Evolutionary conservation across 2,888 invertebrate species (phyloP).

Genomic region (Cryptocheilus praepositus): DNA sequence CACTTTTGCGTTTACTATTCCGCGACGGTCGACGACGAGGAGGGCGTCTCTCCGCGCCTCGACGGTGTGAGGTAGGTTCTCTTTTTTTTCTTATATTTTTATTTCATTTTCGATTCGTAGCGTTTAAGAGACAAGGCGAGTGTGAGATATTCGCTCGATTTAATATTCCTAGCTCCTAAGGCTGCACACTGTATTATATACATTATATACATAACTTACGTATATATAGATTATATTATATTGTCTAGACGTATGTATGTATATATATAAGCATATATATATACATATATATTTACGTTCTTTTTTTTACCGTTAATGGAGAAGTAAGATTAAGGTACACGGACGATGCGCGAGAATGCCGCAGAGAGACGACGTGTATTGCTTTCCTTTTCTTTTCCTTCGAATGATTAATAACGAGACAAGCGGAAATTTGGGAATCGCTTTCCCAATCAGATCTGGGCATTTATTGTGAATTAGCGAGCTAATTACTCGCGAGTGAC

Average conservation of each 20-base stretch:
- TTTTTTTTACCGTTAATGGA: slow-evolving; percentile 58
- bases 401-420: neutral
- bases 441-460: too few species aligned
- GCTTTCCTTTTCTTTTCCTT: neutral
- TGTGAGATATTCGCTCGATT: slow-evolving; percentile 50
- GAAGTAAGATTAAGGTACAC: slow-evolving; percentile 29
- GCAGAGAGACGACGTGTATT: slow-evolving; percentile 18
- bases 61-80: slow-evolving; percentile 31
- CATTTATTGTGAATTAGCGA: too few species aligned
- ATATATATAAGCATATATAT: slow-evolving; percentile 18
- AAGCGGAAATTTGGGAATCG: too few species aligned
- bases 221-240: slow-evolving; percentile 20
- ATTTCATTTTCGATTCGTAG: slow-evolving; percentile 39
- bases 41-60: slow-evolving; percentile 37
- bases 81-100: slow-evolving; percentile 21
- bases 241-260: slow-evolving; percentile 24
- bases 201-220: slow-evolving; percentile 35
- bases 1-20: slow-evolving; percentile 9
- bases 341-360: slow-evolving; percentile 22
- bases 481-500: too few species aligned
- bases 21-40: slow-evolving; percentile 39
- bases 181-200: slow-evolving; percentile 63
- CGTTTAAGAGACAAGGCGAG: slow-evolving; percentile 49
- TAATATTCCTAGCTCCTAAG: slow-evolving; percentile 64
- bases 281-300: slow-evolving; percentile 43